Conservation (phyloP, 2,113 vertebrate genomes). For the Pelodiscus sinensis region DNA sequence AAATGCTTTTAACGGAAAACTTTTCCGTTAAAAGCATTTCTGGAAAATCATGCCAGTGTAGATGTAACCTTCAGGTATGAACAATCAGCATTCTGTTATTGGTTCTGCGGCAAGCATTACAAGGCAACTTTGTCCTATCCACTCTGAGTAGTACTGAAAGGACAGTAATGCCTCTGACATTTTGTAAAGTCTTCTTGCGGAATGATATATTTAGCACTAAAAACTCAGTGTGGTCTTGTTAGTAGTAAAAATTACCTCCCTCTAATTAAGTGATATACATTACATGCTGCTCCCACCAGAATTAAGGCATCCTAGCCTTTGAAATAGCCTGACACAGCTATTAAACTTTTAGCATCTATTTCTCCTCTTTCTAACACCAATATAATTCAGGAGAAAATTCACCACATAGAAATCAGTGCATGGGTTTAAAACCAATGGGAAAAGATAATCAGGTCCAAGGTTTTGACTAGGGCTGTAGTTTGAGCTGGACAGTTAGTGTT, state of each 20-base stretch:
- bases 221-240: not conserved
- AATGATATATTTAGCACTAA: not conserved
- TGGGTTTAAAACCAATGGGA: not conserved
- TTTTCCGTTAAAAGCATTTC: no score
- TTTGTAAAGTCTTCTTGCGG: not conserved
- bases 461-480: not conserved
- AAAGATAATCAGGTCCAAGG: fast-evolving
- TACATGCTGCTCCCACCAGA: not conserved
- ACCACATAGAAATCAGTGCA: not conserved
- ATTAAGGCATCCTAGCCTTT: not conserved
- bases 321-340: slow-evolving; percentile 37
- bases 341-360: slow-evolving; percentile 41
- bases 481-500: not conserved
- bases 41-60: no score
- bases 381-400: not conserved
- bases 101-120: fast-evolving
- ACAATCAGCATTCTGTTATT: fast-evolving
- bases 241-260: not conserved
- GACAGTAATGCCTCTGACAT: not conserved
- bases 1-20: no score
- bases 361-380: not conserved
- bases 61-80: no score
- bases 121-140: not conserved
- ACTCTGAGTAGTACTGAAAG: fast-evolving
- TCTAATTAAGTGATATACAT: not conserved